phyloP scores from a whole-genome alignment of 2,113 vertebrate genomes.

The Apteryx mantelli region DNA sequence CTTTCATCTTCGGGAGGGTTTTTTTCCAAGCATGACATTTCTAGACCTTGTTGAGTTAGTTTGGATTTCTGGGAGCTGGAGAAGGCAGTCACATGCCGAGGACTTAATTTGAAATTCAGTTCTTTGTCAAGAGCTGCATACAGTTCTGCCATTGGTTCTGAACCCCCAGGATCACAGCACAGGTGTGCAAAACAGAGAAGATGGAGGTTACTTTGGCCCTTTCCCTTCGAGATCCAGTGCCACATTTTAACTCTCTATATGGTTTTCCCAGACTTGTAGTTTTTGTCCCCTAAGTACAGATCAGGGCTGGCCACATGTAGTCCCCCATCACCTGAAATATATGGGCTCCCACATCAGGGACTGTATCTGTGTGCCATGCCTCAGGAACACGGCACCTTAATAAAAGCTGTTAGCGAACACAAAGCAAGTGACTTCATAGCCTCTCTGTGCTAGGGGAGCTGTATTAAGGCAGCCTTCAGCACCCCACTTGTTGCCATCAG shows the following conservation, averaged over 20 bases:
- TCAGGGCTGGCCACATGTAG: neutral
- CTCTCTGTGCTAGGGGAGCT: neutral
- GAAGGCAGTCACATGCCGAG: neutral
- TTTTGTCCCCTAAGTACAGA: neutral
- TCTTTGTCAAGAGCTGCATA: neutral
- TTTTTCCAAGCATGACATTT: neutral
- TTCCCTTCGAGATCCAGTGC: neutral
- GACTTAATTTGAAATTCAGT: neutral
- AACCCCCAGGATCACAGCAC: neutral
- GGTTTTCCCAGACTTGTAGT: neutral
- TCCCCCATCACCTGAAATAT: neutral
- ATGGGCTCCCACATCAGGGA: neutral
- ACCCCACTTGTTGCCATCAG: neutral
- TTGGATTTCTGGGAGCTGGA: neutral
- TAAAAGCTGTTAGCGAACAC: neutral
- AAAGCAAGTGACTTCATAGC: neutral
- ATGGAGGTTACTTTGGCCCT: neutral
- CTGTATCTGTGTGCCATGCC: neutral
- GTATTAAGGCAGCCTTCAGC: neutral
- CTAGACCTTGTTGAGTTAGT: neutral
- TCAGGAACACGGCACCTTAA: neutral
- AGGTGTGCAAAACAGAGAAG: neutral
- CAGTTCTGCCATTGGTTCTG: neutral
- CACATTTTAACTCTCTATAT: neutral
- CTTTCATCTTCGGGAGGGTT: neutral